Percentiles rank a stretch among this genome's conserved stretches.
phyloP scores from a whole-genome alignment of 2,113 vertebrate genomes.

The Hippoglossus stenolepis region DNA sequence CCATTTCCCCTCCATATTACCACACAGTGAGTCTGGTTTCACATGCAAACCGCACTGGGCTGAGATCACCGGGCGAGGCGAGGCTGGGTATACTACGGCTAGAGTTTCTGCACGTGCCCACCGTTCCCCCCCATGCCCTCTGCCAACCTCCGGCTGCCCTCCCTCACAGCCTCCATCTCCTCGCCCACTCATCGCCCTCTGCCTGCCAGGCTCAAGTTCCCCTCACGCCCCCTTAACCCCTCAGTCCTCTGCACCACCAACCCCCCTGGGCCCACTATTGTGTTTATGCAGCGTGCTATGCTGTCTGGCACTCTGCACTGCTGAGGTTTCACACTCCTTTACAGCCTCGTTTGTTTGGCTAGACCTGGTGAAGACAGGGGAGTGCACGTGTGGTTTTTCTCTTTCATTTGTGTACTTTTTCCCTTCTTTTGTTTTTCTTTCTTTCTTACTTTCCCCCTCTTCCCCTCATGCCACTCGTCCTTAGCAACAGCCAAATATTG shows the following conservation, averaged over 20 bases:
- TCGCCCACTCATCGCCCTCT: constrained; percentile 25
- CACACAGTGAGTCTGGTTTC: constrained; percentile 68
- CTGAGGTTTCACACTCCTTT: constrained; percentile 73
- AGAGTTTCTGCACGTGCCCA: constrained; percentile 62
- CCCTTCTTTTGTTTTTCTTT: constrained; percentile 18
- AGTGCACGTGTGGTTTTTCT: constrained; percentile 55
- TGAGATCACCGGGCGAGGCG: constrained; percentile 65
- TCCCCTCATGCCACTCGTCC: constrained; percentile 42
- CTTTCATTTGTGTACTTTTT: not conserved
- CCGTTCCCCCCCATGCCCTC: constrained; percentile 41
- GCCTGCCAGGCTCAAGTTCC: constrained; percentile 58
- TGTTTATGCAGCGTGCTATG: constrained; percentile 47
- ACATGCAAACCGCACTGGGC: constrained; percentile 60
- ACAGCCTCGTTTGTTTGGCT: constrained; percentile 64
- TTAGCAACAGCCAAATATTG: constrained; percentile 71
- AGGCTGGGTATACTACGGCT: constrained; percentile 24
- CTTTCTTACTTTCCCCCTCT: constrained; percentile 25
- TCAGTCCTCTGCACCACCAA: constrained; percentile 10
- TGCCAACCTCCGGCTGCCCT: constrained; percentile 41
- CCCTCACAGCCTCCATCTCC: constrained; percentile 25
- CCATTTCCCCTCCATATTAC: constrained; percentile 44
- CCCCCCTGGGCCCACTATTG: constrained; percentile 40
- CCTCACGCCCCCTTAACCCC: constrained; percentile 22
- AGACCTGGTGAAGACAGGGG: constrained; percentile 29
- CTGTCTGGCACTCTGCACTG: constrained; percentile 54